phyloP scores from a whole-genome alignment of 2,113 vertebrate genomes.

The Mus musculus region GRCm39 chr9:29064501-29065000 shows the following conservation, averaged over 20 bases:
- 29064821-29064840: not conserved
- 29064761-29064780: constrained; percentile 62
- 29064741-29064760: constrained; percentile 72
- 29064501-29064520: not conserved
- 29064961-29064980: not conserved
- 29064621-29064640: not conserved
- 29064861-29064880: not conserved
- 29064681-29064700: not conserved
- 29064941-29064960: not conserved
- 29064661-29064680: not conserved
- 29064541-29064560: not conserved
- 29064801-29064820: not conserved
- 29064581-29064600: not conserved
- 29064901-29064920: not conserved
- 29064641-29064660: not conserved
- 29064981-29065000: not conserved
- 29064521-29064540: not conserved
- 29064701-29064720: not conserved
- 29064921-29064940: not conserved
- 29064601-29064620: rapidly evolving
- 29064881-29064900: not conserved
- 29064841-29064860: not conserved
- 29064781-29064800: not conserved
- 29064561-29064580: not conserved
- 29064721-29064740: not conserved